Percentiles rank a stretch among this genome's conserved stretches.
These are phyloP conservation scores for Pelosia muscerda DNA, from an alignment of 2,888 invertebrate species.

Conservation along the genomic window DNA sequence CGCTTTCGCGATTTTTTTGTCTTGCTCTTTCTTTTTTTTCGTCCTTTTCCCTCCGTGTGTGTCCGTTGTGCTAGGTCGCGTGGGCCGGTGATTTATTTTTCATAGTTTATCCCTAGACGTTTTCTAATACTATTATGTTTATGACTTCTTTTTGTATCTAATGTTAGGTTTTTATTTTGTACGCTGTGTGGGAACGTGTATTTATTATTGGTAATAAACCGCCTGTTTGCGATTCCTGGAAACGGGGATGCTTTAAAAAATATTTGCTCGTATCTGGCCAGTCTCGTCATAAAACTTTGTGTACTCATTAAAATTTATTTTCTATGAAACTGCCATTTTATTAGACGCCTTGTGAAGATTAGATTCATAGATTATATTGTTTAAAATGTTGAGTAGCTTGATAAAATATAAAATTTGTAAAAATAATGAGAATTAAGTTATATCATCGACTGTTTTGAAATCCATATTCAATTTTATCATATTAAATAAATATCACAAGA, in stretches of 20 bases:
- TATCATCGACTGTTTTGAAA: neutral
- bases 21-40: conserved; percentile 64
- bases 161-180: conserved; percentile 49
- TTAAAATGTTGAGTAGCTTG: too few relatives aligned
- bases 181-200: conserved; percentile 28
- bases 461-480: neutral
- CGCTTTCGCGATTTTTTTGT: conserved; percentile 64
- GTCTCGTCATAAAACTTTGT: conserved; percentile 27
- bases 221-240: conserved; percentile 13
- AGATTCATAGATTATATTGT: neutral
- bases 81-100: conserved; percentile 76
- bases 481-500: conserved; percentile 18
- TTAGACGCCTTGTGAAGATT: neutral
- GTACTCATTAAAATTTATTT: conserved; percentile 32
- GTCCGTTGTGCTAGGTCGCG: conserved; percentile 78
- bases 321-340: conserved; percentile 12
- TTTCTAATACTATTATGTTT: conserved; percentile 69
- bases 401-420: neutral
- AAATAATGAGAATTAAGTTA: neutral
- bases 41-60: conserved; percentile 70
- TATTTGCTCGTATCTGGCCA: conserved; percentile 25
- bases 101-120: conserved; percentile 58
- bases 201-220: conserved; percentile 47
- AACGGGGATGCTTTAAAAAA: conserved; percentile 11
- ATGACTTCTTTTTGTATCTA: conserved; percentile 60